Evolutionary conservation across 2,888 invertebrate genomes (phyloP), one percentile per base, ranked within the genome.

Genomic region (Eupeodes latifasciatus): DNA sequence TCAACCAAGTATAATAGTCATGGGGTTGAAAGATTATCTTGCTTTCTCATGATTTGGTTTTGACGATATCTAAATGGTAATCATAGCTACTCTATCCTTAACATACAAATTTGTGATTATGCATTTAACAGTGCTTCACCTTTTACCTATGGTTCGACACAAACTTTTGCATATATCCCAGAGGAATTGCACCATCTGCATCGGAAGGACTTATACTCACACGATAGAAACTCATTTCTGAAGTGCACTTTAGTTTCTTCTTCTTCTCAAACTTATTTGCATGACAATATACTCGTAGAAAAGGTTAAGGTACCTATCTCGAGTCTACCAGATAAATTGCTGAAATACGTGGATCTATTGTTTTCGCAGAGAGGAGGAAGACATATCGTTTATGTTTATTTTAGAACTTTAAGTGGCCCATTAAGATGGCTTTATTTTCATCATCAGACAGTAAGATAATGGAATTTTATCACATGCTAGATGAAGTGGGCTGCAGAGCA

Each of bases 341-440:
- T 49, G 12, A 12, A 27, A 10, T 36, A 59, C 12, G 47, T 49
- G 51, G 14, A 14, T 44, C 11, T 6, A 7, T 40, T 40, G 40
- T 40, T 40, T 40, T 4, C 9, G 40, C 40, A 36, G 12, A 59
- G 72, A 66, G 55, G 80, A 61, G 76, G 53, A 77, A 84, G 87
- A 87, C 80, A 77, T 84, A 87, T 76, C 87, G 80, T 84, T 87
- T 87, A 81, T 87, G 87, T 84, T 88, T 88, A 88, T 88, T 88
- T 88, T 80, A 88, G 81, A 74, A 57, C 36, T 77, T 78, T 84
- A 83, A 88, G 84, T 88, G 87, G 77, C 87, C 77, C 77, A 88
- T 88, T 84, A 88, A 81, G 80, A 61, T 74, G 67, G 61, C 74
- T 80, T 83, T 53, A 11, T 27, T 49, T 1, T 34, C 59, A 59